These are phyloP conservation scores for Iphiclides podalirius DNA, from an alignment of 2,888 invertebrate species.

Conservation along the genomic window DNA sequence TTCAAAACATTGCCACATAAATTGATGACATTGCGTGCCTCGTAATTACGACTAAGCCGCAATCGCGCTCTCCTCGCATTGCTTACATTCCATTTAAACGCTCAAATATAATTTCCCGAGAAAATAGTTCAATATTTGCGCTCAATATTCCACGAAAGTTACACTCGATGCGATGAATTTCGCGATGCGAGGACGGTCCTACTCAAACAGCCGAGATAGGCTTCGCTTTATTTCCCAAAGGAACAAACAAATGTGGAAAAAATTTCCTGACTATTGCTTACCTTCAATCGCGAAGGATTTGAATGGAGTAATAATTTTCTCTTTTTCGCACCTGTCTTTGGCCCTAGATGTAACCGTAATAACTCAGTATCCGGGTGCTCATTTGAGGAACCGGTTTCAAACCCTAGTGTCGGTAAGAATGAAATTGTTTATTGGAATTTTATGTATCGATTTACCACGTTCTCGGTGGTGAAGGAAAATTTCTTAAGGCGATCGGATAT, in stretches of 20 bases:
- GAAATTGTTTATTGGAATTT: too few relatives aligned
- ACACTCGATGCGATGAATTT: not conserved
- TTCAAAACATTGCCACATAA: too few relatives aligned
- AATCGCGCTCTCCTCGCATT: not conserved
- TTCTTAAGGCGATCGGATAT: too few relatives aligned
- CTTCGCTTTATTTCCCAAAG: conserved; percentile 4
- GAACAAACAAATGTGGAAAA: not conserved
- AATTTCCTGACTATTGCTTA: not conserved
- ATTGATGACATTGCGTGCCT: too few relatives aligned
- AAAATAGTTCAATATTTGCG: not conserved
- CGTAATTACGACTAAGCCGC: too few relatives aligned
- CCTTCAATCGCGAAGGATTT: not conserved
- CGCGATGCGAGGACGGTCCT: not conserved
- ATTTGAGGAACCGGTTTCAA: too few relatives aligned
- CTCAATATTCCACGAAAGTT: not conserved
- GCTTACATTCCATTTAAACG: not conserved
- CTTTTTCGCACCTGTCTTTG: not conserved
- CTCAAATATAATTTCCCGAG: not conserved
- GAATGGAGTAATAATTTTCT: not conserved
- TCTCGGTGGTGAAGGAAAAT: too few relatives aligned
- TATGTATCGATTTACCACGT: too few relatives aligned
- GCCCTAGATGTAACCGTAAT: too few relatives aligned
- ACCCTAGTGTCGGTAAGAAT: too few relatives aligned
- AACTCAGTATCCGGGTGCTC: too few relatives aligned
- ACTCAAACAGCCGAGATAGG: not conserved